Percentiles rank a stretch among this genome's conserved stretches.
Evolutionary conservation across 92 coral and sea anemone genomes (phyloP).

Genomic region (Epizoanthus stellaris): DNA sequence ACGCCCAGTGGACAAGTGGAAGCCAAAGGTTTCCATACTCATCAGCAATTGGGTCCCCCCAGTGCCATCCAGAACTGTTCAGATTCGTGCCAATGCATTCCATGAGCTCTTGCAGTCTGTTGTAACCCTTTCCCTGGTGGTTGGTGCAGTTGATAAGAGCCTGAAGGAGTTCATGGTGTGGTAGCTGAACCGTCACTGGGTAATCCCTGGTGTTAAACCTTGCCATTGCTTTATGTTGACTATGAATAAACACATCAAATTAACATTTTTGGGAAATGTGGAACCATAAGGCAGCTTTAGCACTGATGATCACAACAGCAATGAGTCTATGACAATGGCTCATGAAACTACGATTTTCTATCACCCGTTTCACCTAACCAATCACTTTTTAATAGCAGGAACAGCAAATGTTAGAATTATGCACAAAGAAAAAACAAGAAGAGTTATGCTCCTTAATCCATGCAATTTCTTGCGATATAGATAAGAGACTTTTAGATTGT

Average conservation of each 20-base stretch:
- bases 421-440: no score
- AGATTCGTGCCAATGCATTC: neutral
- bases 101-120: conserved; percentile 12
- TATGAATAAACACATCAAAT: neutral
- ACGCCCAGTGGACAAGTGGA: conserved; percentile 41
- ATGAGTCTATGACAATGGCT: no score
- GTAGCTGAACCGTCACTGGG: neutral
- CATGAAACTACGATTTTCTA: no score
- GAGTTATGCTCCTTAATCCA: no score
- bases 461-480: no score
- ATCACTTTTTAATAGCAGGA: no score
- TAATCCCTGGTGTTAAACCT: neutral
- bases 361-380: no score
- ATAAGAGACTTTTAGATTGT: no score
- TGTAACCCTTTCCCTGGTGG: neutral
- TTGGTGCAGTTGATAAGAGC: conserved; percentile 29
- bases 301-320: no score
- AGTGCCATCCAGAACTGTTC: neutral
- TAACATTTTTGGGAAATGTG: neutral
- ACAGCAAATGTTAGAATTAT: no score
- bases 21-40: conserved; percentile 35
- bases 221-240: neutral
- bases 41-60: conserved; percentile 21
- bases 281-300: no score
- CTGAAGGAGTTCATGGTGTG: conserved; percentile 23